Base-by-base conservation (phyloP, 2,888 invertebrate genomes). In the Ditula angustiorana region DNA sequence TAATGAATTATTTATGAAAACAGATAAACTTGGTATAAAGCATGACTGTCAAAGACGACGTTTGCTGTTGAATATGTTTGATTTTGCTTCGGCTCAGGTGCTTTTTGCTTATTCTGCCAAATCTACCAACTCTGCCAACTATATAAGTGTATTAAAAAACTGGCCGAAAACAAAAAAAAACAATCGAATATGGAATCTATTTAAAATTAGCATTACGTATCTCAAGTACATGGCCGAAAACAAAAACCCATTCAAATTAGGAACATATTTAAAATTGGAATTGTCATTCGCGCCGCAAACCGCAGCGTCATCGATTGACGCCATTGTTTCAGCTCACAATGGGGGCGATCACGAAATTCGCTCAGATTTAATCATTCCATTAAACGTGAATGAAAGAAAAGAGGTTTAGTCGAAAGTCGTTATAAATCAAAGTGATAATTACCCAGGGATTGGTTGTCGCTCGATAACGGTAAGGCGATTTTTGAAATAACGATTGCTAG, bases 391-490 rank as follows among this genome's bases (percentile, higher is more conserved):
- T 53, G 53, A 53, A 53, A 85, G 86, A 88, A 90, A 90, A 88
- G 89, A 89, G 90, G 88, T 88, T 88, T 88, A 83, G 76, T 81
- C 82, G 70, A 79, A 84, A 83, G 82, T 82, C 80, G 80, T 71
- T 77, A 90, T 90, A 90, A 91, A 90, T 90, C 90, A 90, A 81
- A 80, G 77, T 85, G 83, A 84, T 87, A 86, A 88, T 88, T 87
- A 85, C 79, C 75, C 75, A 70, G 77, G 59, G 61, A 61, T 58
- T 41, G 59, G 67, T 35, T 62, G 53, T 53, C 52, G 52, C 16
- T 49, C 49, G 49, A 49, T 49, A 26, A 26, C 52, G 37, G 62
- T 56, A 57, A 63, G 47, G 63, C 63, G 63, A 41, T 63, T 61
- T 61, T 53, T 62, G 62, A 24, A 61, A 53, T 53, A 62, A 49